phyloP scores from a whole-genome alignment of 1,140 invertebrate species.

The Araneus ventricosus region DNA sequence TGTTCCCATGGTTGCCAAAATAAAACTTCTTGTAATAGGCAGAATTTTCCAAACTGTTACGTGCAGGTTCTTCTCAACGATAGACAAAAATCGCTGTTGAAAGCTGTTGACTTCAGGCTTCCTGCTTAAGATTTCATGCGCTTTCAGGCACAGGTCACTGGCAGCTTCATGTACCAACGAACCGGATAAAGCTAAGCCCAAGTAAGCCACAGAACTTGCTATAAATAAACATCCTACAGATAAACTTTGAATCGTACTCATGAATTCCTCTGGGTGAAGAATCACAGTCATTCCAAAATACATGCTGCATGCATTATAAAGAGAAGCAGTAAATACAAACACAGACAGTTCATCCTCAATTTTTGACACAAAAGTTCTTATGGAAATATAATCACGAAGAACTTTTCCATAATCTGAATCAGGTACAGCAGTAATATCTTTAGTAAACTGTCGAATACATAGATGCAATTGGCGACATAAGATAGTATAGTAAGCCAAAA shows the following conservation, averaged over 20 bases:
- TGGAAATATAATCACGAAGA: neutral
- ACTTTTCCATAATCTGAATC: neutral
- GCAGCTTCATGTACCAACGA: neutral
- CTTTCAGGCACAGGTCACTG: neutral
- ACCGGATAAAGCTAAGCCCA: neutral
- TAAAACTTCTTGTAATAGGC: slow-evolving; percentile 20
- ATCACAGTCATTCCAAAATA: neutral
- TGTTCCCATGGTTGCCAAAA: slow-evolving; percentile 3
- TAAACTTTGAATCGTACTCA: neutral
- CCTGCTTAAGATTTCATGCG: neutral
- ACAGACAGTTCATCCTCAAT: neutral
- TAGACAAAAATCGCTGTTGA: neutral
- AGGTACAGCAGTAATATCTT: neutral
- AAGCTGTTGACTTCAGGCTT: neutral
- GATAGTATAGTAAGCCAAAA: neutral
- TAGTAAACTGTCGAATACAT: neutral
- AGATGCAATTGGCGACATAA: neutral
- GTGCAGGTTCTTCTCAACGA: neutral
- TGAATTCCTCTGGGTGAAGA: neutral
- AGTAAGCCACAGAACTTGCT: neutral
- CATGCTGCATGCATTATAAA: neutral
- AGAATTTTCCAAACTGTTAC: slow-evolving; percentile 27
- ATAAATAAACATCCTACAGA: neutral
- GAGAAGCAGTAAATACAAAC: neutral
- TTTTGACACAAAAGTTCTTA: neutral